Percentiles rank a stretch among this genome's conserved stretches.
Evolutionary conservation across 2,888 invertebrate genomes (phyloP).

Genomic region (Athalia cordata): DNA sequence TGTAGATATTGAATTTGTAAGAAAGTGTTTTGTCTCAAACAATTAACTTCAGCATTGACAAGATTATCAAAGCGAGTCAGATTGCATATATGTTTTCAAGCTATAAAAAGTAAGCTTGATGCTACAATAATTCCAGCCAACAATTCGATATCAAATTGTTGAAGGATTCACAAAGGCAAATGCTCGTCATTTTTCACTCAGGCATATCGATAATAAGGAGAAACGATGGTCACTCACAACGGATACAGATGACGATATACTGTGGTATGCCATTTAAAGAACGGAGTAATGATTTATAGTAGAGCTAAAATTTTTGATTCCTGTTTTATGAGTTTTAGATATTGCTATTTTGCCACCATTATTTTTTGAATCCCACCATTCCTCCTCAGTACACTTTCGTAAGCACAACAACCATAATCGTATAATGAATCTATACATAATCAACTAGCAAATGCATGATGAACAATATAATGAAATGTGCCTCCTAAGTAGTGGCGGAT

Average conservation of each 20-base stretch:
- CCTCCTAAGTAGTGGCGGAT: conserved; percentile 70
- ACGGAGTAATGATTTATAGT: not conserved
- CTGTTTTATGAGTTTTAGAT: no score
- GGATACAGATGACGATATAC: not conserved
- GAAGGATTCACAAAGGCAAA: not conserved
- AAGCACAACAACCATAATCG: conserved; percentile 27
- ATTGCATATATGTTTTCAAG: conserved; percentile 17
- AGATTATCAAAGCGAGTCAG: not conserved
- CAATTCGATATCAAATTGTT: conserved; percentile 23
- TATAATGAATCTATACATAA: conserved; percentile 24
- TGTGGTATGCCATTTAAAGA: not conserved
- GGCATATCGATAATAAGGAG: conserved; percentile 24
- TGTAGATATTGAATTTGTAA: not conserved
- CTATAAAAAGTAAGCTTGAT: conserved; percentile 3
- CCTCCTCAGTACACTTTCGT: not conserved
- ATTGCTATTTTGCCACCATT: not conserved
- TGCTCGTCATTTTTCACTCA: not conserved
- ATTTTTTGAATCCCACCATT: not conserved
- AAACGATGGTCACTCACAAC: not conserved
- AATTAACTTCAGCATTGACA: conserved; percentile 15
- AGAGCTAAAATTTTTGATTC: no score
- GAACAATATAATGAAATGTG: conserved; percentile 69
- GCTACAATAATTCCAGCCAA: conserved; percentile 1
- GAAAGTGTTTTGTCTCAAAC: not conserved
- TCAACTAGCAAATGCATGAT: conserved; percentile 53